These are phyloP conservation scores for Dioctria rufipes DNA, from an alignment of 2,888 invertebrate genomes.

Conservation along the genomic window DNA sequence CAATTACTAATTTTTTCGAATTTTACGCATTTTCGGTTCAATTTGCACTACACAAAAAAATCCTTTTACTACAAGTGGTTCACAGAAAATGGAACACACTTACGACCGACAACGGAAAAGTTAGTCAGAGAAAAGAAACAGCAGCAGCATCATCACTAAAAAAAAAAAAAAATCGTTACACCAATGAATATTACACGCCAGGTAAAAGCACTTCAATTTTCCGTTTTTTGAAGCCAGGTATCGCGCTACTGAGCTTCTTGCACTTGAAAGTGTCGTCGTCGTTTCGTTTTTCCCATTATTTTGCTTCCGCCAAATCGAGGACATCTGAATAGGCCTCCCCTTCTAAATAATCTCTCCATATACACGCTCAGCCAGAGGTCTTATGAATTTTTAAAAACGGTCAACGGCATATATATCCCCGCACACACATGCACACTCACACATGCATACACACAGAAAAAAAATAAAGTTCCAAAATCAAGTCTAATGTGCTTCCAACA, in stretches of 20 bases:
- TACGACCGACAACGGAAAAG: neutral
- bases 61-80: neutral
- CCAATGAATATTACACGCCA: constrained; percentile 5
- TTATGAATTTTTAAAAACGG: constrained; percentile 49
- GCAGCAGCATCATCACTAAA: too few species aligned
- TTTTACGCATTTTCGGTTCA: neutral
- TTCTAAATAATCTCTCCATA: too few species aligned
- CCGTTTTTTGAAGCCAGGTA: neutral
- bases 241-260: neutral
- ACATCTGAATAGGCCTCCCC: neutral
- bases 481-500: neutral
- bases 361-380: constrained; percentile 11
- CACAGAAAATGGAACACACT: neutral
- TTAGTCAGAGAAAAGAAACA: neutral
- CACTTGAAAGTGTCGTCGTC: constrained; percentile 12
- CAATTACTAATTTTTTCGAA: too few species aligned
- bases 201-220: constrained; percentile 18
- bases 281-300: neutral
- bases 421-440: neutral
- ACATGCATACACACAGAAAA: neutral
- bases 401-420: constrained; percentile 14
- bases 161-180: constrained; percentile 15
- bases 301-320: neutral
- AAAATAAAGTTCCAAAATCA: neutral
- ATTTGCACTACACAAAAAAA: neutral